phyloP scores from a whole-genome alignment of 2,888 invertebrate species.

The Pelosia muscerda region DNA sequence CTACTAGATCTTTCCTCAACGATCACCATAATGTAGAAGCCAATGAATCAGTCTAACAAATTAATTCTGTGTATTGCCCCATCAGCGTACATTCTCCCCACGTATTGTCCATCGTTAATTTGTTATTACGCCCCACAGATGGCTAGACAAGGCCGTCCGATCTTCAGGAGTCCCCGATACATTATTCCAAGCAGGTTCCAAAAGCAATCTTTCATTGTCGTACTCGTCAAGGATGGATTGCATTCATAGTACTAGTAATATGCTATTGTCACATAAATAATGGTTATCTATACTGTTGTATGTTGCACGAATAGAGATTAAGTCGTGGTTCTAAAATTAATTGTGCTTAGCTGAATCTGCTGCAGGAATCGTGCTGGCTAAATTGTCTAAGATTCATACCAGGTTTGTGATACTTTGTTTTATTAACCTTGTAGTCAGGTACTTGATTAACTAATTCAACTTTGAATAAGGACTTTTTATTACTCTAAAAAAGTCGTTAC shows the following conservation, averaged over 20 bases:
- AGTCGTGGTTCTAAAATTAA: background rate
- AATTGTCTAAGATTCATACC: background rate
- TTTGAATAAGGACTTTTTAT: background rate
- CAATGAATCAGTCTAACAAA: slow-evolving; percentile 11
- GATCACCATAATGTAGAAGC: background rate
- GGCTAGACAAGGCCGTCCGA: slow-evolving; percentile 42
- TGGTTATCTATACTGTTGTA: background rate
- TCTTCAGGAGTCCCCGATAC: slow-evolving; percentile 41
- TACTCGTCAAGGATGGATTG: slow-evolving; percentile 44
- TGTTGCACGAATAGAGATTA: background rate
- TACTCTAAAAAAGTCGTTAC: background rate
- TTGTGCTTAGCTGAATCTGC: background rate
- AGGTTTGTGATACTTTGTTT: too few species aligned
- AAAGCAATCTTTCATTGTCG: slow-evolving; percentile 52
- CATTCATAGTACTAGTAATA: slow-evolving; percentile 35
- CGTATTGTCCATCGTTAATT: slow-evolving; percentile 42
- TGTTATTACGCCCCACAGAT: slow-evolving; percentile 47
- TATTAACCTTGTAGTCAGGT: background rate
- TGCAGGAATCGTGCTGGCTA: background rate
- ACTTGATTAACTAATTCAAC: background rate
- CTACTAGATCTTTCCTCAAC: background rate
- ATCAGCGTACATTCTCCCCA: slow-evolving; percentile 40
- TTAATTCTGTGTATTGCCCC: slow-evolving; percentile 32
- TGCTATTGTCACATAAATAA: slow-evolving; percentile 33
- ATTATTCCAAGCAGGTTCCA: slow-evolving; percentile 47